Conservation (phyloP, 2,113 vertebrate species). For the Oceanites oceanicus region DNA sequence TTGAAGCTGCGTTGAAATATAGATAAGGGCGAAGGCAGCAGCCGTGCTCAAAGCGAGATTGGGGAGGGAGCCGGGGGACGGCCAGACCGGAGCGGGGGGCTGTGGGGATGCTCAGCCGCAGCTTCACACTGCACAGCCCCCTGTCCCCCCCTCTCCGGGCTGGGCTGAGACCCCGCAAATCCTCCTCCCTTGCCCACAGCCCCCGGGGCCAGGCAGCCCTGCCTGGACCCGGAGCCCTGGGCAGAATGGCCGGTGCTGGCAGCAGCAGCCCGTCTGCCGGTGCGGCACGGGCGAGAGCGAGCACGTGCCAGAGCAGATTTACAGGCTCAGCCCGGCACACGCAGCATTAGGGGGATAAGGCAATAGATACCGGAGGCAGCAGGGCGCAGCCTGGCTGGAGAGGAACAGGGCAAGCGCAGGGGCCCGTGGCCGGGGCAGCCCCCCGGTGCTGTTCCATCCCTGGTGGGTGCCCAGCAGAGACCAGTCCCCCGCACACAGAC, state of each 20-base stretch:
- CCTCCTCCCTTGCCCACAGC: too few relatives aligned
- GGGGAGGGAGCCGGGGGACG: not conserved
- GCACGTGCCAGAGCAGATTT: not conserved
- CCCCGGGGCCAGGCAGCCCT: not conserved
- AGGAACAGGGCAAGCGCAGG: rapidly evolving
- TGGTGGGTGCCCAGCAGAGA: not conserved
- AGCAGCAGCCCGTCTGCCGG: not conserved
- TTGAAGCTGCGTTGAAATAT: slow-evolving; percentile 72
- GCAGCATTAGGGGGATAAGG: not conserved
- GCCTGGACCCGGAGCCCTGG: not conserved
- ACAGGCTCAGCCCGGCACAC: not conserved
- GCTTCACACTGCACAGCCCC: not conserved
- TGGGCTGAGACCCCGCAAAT: not conserved
- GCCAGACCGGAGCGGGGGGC: not conserved
- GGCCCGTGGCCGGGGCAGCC: rapidly evolving
- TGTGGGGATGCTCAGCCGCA: not conserved
- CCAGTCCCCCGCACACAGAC: rapidly evolving
- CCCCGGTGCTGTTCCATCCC: not conserved
- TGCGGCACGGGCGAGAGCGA: not conserved
- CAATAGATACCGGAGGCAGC: not conserved
- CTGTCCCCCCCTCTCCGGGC: rapidly evolving
- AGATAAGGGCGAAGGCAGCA: slow-evolving; percentile 62
- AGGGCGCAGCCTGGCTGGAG: not conserved
- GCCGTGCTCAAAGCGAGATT: not conserved
- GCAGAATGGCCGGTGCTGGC: not conserved